Base-by-base conservation (phyloP, 2,797 vertebrate genomes). In the Esox lucius region DNA sequence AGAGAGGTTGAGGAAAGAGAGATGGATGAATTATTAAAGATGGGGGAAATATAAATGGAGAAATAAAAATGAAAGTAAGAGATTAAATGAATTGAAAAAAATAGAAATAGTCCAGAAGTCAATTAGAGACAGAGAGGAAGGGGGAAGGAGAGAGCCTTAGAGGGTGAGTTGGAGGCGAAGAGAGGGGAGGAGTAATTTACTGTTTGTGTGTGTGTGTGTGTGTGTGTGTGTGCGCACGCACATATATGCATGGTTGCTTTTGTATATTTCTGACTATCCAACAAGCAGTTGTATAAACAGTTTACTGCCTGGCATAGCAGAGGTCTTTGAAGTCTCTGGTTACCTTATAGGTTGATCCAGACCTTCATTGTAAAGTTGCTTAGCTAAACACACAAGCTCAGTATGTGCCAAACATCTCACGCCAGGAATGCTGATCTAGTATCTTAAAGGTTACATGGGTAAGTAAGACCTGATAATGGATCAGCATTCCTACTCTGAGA, bases 51-150 rank as follows among this genome's bases (percentile, higher is more conserved):
- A 90, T 87, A 90, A 88, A 80, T 56, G 56, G 84, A 86, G 89
- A 87, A 91, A 89, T 92, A 87, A 90, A 92, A 90, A 75, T 87
- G 86, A 88, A 91, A 90, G 88, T 88, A 85, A 90, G 88, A 90
- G 39, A 42, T 91, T 83, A 89, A 89, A 90, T 91, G 87, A 93
- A 90, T 91, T 91, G 86, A 87, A 84, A 88, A 86, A 56, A 90
- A 90, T 89, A 84, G 81, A 87, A 83, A 87, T 53, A 6, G 17
- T 53, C 17, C 17, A 53, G 3, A 53, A 91, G 90, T 91, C 86
- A 91, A 91, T 91, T 91, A 91, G 74, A 79, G 75, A 70, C 76
- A 70, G 67, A 61, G 35, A 77, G 76, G 70, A 78, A 66, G 67
- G 42, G n/a, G 59, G 64, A 75, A n/a, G 59, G 64, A 75, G 71